A percentile compares a stretch with the other conserved stretches of the same genome.
Conservation (phyloP, 2,797 vertebrate genomes). For the Anas flavirostris region DNA sequence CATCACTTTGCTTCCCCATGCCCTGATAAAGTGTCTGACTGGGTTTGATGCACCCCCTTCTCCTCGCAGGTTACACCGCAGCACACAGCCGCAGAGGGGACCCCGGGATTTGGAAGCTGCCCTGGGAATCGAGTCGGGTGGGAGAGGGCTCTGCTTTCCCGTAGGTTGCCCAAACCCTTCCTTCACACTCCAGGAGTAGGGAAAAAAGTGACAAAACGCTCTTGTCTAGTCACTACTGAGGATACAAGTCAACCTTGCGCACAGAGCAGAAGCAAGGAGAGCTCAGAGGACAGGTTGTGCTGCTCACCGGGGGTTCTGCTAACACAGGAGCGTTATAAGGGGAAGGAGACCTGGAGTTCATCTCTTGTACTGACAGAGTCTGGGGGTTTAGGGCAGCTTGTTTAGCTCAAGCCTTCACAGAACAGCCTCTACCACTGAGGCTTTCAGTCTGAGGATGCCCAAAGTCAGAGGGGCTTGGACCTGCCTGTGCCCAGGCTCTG, state of each 20-base stretch:
- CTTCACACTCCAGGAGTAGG: neutral
- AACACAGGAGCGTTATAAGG: neutral
- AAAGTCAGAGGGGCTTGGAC: neutral
- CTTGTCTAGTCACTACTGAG: neutral
- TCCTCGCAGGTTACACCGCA: neutral
- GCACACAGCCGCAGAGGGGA: neutral
- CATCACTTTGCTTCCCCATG: neutral
- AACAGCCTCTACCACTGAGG: neutral
- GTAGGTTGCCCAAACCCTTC: neutral
- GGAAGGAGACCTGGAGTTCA: neutral
- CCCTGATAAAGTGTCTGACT: accelerated
- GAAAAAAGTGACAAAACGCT: neutral
- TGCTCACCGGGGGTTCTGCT: neutral
- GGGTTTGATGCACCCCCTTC: neutral
- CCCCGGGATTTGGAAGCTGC: neutral
- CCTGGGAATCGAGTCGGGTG: neutral
- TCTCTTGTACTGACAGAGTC: neutral
- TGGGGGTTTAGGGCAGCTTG: neutral
- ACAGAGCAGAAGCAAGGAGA: neutral
- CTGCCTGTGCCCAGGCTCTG: neutral
- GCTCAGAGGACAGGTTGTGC: neutral
- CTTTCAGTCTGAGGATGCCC: neutral
- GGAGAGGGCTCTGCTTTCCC: neutral
- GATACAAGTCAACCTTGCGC: neutral
- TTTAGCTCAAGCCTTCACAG: neutral